These are phyloP conservation scores for Hemiprocne comata DNA, from an alignment of 2,113 vertebrate genomes.

Conservation along the genomic window DNA sequence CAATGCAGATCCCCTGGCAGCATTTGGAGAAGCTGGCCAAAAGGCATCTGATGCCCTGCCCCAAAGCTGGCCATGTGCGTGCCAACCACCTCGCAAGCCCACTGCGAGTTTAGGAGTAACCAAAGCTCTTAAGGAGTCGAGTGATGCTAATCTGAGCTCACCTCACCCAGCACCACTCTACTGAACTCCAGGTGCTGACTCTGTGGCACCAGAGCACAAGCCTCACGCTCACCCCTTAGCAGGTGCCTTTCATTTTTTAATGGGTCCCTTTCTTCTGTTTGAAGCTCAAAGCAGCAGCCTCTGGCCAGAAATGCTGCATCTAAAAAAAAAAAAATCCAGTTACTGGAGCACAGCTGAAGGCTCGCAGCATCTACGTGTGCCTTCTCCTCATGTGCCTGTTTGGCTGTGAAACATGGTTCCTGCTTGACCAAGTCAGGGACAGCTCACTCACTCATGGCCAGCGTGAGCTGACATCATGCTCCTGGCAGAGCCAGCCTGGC, in stretches of 20 bases:
- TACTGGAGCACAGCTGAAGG: accelerated
- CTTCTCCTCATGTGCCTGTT: not conserved
- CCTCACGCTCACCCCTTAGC: not conserved
- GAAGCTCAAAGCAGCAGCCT: not conserved
- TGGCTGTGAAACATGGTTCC: not conserved
- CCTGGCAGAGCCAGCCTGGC: not conserved
- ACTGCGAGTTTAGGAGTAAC: not conserved
- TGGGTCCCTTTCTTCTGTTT: not conserved
- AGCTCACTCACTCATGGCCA: not conserved
- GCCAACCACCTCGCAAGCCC: not conserved
- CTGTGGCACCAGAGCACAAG: accelerated
- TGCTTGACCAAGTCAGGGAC: not conserved
- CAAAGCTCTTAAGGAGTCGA: slow-evolving; percentile 27
- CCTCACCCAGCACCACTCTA: not conserved
- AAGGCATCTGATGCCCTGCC: not conserved
- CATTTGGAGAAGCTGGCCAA: not conserved
- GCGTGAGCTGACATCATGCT: not conserved
- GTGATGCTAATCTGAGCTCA: slow-evolving; percentile 13
- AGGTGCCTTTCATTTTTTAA: not conserved
- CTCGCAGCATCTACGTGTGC: not conserved
- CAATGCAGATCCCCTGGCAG: not conserved
- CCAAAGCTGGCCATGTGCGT: not conserved
- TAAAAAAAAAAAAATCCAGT: not conserved
- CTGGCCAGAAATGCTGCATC: not conserved
- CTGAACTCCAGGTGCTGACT: not conserved